phyloP scores from a whole-genome alignment of 23 tunicate genomes.

The Trididemnum clinides region DNA sequence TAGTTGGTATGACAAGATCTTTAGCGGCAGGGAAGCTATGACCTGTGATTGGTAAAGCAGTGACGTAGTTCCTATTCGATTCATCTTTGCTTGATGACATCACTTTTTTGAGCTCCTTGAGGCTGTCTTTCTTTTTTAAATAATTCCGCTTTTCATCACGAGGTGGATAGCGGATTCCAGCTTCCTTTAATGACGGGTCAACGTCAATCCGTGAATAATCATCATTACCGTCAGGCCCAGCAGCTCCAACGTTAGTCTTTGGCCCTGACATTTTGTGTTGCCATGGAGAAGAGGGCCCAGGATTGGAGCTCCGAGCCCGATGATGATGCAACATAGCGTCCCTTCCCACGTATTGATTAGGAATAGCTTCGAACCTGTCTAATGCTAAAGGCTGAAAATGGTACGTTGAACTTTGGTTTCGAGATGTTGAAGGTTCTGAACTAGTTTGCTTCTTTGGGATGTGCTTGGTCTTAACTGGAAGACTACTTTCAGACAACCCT shows the following conservation, averaged over 20 bases:
- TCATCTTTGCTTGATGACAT: background rate
- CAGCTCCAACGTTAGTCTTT: background rate
- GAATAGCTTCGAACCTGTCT: background rate
- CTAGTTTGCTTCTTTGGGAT: background rate
- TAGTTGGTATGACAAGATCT: background rate
- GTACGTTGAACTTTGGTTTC: background rate
- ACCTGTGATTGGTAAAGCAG: background rate
- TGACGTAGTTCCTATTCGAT: slow-evolving; percentile 8
- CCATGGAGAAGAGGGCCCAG: background rate
- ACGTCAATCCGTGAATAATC: background rate
- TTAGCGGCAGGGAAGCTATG: background rate
- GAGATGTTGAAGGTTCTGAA: background rate
- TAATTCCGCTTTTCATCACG: background rate
- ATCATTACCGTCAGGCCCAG: background rate
- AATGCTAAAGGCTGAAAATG: no score
- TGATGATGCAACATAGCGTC: slow-evolving; percentile 3
- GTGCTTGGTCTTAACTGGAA: background rate
- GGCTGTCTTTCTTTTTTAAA: no score
- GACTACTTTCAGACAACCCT: background rate
- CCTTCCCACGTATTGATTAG: background rate
- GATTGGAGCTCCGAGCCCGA: background rate
- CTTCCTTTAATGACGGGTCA: background rate
- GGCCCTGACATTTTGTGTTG: background rate
- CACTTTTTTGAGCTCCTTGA: background rate
- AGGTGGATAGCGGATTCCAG: slow-evolving; percentile 2